A percentile compares a stretch with the other conserved stretches of the same genome.
Evolutionary conservation across 2,888 invertebrate genomes (phyloP).

Genomic region (Amblyteles armatorius): DNA sequence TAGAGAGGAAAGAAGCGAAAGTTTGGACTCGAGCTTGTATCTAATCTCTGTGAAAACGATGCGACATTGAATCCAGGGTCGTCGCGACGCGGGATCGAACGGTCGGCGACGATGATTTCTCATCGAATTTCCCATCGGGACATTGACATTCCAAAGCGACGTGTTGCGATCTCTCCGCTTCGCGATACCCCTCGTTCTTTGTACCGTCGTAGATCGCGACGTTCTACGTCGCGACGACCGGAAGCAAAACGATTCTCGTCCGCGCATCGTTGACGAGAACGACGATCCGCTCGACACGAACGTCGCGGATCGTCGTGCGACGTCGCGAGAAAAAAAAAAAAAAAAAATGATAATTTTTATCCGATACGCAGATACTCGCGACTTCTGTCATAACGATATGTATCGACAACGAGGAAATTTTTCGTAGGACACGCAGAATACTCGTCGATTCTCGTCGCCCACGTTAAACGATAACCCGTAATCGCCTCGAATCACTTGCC

Average conservation of each 20-base stretch:
- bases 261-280: constrained; percentile 11
- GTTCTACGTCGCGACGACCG: constrained; percentile 8
- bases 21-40: not conserved
- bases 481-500: constrained; percentile 75
- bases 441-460: constrained; percentile 5
- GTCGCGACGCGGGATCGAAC: not conserved
- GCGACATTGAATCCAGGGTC: not conserved
- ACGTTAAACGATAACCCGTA: constrained; percentile 15
- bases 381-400: constrained; percentile 65
- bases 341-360: constrained; percentile 23
- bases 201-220: constrained; percentile 24
- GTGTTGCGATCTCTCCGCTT: constrained; percentile 35
- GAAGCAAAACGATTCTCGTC: not conserved
- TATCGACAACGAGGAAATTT: constrained; percentile 50
- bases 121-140: not conserved
- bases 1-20: constrained; percentile 2
- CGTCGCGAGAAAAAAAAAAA: constrained; percentile 1
- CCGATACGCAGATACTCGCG: constrained; percentile 62
- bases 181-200: constrained; percentile 12
- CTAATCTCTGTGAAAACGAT: constrained; percentile 3
- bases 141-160: constrained; percentile 44
- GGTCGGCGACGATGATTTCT: not conserved
- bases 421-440: constrained; percentile 19
- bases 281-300: not conserved
- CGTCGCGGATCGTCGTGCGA: not conserved